phyloP scores from a whole-genome alignment of 2,888 invertebrate genomes.

The Emmelina monodactyla region DNA sequence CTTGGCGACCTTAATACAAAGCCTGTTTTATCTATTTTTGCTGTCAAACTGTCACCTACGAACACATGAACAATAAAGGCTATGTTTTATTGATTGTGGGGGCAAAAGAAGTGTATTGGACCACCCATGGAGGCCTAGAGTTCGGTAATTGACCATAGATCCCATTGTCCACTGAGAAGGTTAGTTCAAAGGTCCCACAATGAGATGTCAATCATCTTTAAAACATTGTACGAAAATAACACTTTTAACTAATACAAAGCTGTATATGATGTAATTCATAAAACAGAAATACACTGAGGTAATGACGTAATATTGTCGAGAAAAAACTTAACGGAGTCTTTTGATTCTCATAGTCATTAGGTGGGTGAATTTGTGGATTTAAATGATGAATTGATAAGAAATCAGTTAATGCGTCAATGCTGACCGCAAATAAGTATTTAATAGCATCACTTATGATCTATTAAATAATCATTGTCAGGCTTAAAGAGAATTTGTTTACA shows the following conservation, averaged over 20 bases:
- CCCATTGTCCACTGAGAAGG: slow-evolving; percentile 33
- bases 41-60: slow-evolving; percentile 31
- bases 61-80: slow-evolving; percentile 27
- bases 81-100: slow-evolving; percentile 36
- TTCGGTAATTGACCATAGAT: slow-evolving; percentile 37
- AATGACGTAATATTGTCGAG: too few species aligned
- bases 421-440: slow-evolving; percentile 17
- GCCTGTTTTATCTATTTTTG: too few species aligned
- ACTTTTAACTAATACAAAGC: too few species aligned
- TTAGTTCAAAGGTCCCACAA: slow-evolving; percentile 42
- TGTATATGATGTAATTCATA: not conserved
- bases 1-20: too few species aligned
- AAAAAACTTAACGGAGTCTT: too few species aligned
- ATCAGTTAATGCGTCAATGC: slow-evolving; percentile 12
- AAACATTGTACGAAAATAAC: too few species aligned
- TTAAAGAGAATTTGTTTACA: slow-evolving; percentile 15
- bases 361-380: too few species aligned
- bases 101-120: slow-evolving; percentile 28
- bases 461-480: slow-evolving; percentile 14
- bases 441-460: slow-evolving; percentile 16
- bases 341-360: too few species aligned
- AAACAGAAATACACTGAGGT: too few species aligned
- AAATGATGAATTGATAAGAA: too few species aligned
- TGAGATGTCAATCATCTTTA: slow-evolving; percentile 42
- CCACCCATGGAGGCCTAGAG: slow-evolving; percentile 35